A percentile compares a stretch with the other conserved stretches of the same genome.
Conservation (phyloP, 2,888 invertebrate species). For the Habroteleia sp. region DNA sequence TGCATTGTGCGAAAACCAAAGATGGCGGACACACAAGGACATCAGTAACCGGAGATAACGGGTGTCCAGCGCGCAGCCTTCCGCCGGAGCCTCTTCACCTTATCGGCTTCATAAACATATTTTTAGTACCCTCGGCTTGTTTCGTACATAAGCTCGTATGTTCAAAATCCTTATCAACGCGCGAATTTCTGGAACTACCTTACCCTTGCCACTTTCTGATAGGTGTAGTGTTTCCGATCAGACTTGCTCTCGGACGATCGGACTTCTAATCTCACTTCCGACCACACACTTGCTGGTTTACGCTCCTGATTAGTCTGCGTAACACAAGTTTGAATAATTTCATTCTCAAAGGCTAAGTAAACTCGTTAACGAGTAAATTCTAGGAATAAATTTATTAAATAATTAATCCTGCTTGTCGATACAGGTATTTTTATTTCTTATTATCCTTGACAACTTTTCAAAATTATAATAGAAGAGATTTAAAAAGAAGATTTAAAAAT, state of each 20-base stretch:
- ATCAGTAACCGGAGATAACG: constrained; percentile 77
- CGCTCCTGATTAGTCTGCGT: constrained; percentile 20
- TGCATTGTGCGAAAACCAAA: constrained; percentile 50
- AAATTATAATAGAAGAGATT: too few relatives aligned
- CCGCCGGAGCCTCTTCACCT: constrained; percentile 43
- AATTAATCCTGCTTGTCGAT: too few relatives aligned
- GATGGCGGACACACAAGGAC: constrained; percentile 67
- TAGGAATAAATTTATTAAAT: too few relatives aligned
- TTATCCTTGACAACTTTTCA: too few relatives aligned
- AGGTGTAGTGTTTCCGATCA: constrained; percentile 21
- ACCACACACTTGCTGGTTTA: constrained; percentile 16
- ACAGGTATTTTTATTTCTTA: too few relatives aligned
- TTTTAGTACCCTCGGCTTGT: constrained; percentile 24
- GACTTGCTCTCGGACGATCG: too few relatives aligned
- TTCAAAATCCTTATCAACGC: constrained; percentile 72
- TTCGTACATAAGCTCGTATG: constrained; percentile 62
- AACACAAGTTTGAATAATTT: constrained; percentile 19
- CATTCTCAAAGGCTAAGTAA: constrained; percentile 5
- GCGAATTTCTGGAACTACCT: constrained; percentile 27
- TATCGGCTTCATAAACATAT: constrained; percentile 51
- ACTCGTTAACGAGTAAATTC: too few relatives aligned
- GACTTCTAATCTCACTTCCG: too few relatives aligned
- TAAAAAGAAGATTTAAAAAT: too few relatives aligned
- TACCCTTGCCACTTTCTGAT: constrained; percentile 3
- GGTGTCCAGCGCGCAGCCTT: constrained; percentile 66